phyloP scores from a whole-genome alignment of 2,888 invertebrate genomes.

The Mythimna vitellina region DNA sequence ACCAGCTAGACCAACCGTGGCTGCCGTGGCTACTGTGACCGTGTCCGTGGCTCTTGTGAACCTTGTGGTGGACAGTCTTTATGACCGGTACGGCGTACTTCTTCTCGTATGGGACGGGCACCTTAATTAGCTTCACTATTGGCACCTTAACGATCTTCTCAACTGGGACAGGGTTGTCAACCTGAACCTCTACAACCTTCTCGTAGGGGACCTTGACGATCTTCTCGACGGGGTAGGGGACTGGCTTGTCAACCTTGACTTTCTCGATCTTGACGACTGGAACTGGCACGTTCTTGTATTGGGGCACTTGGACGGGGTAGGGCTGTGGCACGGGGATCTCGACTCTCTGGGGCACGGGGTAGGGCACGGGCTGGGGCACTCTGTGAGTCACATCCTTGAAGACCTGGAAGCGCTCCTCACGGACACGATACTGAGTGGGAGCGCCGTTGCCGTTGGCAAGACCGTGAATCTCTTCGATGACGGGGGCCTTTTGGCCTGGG shows the following conservation, averaged over 20 bases:
- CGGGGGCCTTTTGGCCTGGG: slow-evolving; percentile 80
- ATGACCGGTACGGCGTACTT: slow-evolving; percentile 83
- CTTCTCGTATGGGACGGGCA: slow-evolving; percentile 85
- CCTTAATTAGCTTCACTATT: slow-evolving; percentile 87
- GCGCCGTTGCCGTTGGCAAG: slow-evolving; percentile 85
- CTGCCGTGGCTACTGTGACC: slow-evolving; percentile 63
- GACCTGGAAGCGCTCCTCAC: slow-evolving; percentile 85
- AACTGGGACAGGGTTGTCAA: slow-evolving; percentile 90
- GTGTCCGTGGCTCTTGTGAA: slow-evolving; percentile 68
- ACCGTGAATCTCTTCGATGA: slow-evolving; percentile 84
- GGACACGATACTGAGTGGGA: slow-evolving; percentile 82
- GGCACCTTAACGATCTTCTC: slow-evolving; percentile 89
- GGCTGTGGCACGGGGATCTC: slow-evolving; percentile 90
- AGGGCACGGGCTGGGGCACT: slow-evolving; percentile 90
- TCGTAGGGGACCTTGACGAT: slow-evolving; percentile 91
- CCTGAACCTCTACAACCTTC: slow-evolving; percentile 89
- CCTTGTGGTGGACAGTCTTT: slow-evolving; percentile 87
- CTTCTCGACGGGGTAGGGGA: slow-evolving; percentile 91
- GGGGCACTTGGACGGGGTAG: slow-evolving; percentile 90
- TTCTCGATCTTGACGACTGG: slow-evolving; percentile 90
- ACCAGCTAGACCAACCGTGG: slow-evolving; percentile 73
- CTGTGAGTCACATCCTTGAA: slow-evolving; percentile 87
- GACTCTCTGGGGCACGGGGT: slow-evolving; percentile 89
- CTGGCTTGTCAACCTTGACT: slow-evolving; percentile 90
- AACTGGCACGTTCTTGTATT: slow-evolving; percentile 88